These are phyloP conservation scores for Danio aesculapii DNA, from an alignment of 2,797 vertebrate species.

Conservation along the genomic window DNA sequence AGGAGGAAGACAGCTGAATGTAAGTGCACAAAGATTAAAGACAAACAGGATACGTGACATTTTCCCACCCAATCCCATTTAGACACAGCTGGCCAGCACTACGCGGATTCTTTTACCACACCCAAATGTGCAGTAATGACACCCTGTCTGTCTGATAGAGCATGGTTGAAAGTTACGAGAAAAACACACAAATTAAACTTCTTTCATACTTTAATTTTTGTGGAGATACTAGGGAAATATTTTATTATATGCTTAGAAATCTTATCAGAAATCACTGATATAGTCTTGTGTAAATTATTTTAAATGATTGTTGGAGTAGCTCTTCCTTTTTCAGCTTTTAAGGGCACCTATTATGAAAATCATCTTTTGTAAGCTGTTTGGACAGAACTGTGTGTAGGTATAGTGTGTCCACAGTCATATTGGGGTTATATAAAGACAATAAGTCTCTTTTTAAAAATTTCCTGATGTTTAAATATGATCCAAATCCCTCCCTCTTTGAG, in stretches of 20 bases:
- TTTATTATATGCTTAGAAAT: not conserved
- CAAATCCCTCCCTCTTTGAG: too few relatives aligned
- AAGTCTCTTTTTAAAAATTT: too few relatives aligned
- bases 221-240: not conserved
- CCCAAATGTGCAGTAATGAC: slow-evolving; percentile 20
- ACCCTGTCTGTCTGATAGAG: slow-evolving; percentile 13
- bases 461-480: too few relatives aligned
- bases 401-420: too few relatives aligned
- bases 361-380: too few relatives aligned
- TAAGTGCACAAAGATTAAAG: slow-evolving; percentile 47
- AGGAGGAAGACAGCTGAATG: slow-evolving; percentile 29
- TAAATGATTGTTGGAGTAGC: not conserved
- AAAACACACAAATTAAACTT: not conserved
- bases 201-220: not conserved
- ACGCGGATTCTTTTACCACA: slow-evolving; percentile 24
- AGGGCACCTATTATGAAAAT: too few relatives aligned
- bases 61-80: slow-evolving; percentile 50
- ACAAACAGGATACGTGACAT: slow-evolving; percentile 66
- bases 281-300: not conserved
- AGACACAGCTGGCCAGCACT: slow-evolving; percentile 53
- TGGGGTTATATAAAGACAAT: too few relatives aligned
- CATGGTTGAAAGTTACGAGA: not conserved
- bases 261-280: not conserved
- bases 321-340: not conserved
- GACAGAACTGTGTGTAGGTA: too few relatives aligned